Evolutionary conservation across 2,113 vertebrate species (phyloP).

Genomic region (Platichthys stellatus): DNA sequence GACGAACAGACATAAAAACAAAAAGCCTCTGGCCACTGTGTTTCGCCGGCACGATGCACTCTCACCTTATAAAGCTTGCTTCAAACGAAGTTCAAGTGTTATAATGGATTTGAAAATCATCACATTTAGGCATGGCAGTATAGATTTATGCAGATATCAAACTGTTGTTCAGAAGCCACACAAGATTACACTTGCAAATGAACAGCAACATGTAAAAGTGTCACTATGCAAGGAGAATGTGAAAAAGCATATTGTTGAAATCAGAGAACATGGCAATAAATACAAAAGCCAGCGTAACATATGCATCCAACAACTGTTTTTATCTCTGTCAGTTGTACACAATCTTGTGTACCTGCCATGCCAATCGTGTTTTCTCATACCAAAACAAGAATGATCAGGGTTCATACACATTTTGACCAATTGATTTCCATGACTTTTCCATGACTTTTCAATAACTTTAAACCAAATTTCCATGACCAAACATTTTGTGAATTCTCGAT

Average conservation of each 20-base stretch:
- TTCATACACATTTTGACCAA: no score
- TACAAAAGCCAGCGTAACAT: neutral
- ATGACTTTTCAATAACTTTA: no score
- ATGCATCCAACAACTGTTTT: no score
- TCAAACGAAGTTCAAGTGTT: neutral
- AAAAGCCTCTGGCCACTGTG: no score
- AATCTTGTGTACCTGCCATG: neutral
- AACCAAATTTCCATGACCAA: no score
- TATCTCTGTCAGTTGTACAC: neutral
- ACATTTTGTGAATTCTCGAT: no score
- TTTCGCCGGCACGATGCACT: no score
- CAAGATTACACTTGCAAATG: neutral
- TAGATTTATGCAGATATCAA: neutral
- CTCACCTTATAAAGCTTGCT: neutral
- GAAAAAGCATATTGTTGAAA: no score
- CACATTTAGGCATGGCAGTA: neutral
- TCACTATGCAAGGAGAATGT: neutral
- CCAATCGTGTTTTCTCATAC: neutral
- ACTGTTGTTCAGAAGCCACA: neutral
- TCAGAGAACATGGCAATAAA: neutral
- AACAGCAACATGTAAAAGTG: neutral
- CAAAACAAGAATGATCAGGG: no score
- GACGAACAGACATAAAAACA: no score
- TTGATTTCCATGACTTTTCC: no score
- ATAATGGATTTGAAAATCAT: constrained; percentile 12